Evolutionary conservation across 1,140 invertebrate genomes (phyloP).

Genomic region (Calephelis virginiensis): DNA sequence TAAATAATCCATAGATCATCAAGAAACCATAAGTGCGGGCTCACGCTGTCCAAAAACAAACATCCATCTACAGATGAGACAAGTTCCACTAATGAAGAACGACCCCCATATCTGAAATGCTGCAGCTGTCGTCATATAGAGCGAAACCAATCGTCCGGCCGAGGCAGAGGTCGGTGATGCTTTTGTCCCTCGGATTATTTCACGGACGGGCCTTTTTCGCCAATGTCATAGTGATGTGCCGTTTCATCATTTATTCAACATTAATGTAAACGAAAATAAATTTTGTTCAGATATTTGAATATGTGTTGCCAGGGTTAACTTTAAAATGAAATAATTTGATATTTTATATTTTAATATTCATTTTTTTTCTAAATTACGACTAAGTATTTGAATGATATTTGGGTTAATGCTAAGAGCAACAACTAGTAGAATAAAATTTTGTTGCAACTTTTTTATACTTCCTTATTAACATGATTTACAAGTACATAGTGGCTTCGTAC

Average conservation of each 20-base stretch:
- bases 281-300: no score
- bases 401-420: no score
- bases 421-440: no score
- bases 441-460: no score
- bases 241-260: background rate
- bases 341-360: no score
- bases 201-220: constrained; percentile 42
- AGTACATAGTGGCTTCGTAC: no score
- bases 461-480: no score
- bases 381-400: no score
- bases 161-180: constrained; percentile 44
- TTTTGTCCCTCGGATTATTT: constrained; percentile 46
- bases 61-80: constrained; percentile 71
- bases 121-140: constrained; percentile 71
- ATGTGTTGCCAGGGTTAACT: no score
- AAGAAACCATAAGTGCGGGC: constrained; percentile 56
- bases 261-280: no score
- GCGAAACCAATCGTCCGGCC: constrained; percentile 63
- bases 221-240: constrained; percentile 11
- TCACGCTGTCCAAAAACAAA: constrained; percentile 73
- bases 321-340: no score
- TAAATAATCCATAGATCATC: constrained; percentile 62
- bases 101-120: constrained; percentile 67
- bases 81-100: constrained; percentile 74
- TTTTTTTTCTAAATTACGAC: no score